Base-by-base conservation (phyloP, 2,888 invertebrate species). In the Acanthosoma haemorrhoidale region DNA sequence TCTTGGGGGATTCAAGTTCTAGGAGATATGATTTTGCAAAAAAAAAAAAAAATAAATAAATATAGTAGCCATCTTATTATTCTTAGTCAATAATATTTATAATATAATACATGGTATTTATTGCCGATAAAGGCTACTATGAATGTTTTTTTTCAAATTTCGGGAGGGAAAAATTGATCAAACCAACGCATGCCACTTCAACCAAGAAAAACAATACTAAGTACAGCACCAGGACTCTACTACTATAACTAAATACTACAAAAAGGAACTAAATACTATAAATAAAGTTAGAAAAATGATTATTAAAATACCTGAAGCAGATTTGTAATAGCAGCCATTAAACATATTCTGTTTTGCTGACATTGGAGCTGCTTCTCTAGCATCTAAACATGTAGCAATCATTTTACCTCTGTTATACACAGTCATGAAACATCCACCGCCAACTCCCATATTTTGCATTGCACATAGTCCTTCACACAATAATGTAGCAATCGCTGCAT, bases 391-490 rank as follows among this genome's bases (percentile, higher is more conserved):
- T 75, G 84, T 84, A 0, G 87, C 85, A 67, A 83, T 84, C 73
- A 82, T 82, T 63, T 84, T 84, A 0, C 81, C 80, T 73, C 83
- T 84, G 36, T 84, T 82, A 80, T 88, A 92, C 41, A 90, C 84
- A 0, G 89, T 89, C 89, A 92, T 90, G 75, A 91, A 82, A 79
- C 90, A 87, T 0, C 91, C 91, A 1, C 91, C 92, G 0, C 91
- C 91, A 3, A 81, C 67, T 4, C 81, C 81, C 77, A 79, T 78
- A 72, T 80, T 80, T 68, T 81, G 80, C 32, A 79, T 77, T 57
- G 77, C 77, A 4, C 77, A 75, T 3, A 80, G 77, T 13, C 81
- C 81, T 69, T 79, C 77, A 73, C 81, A 81, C 15, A 81, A 69
- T 32, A 79, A 73, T n/a, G 79, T 76, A 3, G 80, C 80, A 16